Conservation (phyloP, 1,140 invertebrate species). For the Orussus abietinus region DNA sequence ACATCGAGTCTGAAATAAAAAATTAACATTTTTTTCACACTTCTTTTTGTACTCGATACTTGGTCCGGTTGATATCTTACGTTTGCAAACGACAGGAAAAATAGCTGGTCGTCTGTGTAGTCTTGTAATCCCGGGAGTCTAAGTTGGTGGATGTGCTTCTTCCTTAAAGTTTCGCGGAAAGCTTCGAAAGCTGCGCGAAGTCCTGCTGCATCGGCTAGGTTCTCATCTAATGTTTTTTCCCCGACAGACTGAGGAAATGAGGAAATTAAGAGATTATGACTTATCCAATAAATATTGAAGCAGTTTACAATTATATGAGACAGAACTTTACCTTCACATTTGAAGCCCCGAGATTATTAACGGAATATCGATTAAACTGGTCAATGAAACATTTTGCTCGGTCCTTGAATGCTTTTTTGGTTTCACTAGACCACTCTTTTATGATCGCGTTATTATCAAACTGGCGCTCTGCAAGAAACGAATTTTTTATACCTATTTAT, state of each 20-base stretch:
- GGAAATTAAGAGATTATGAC: not conserved
- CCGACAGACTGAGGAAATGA: conserved; percentile 39
- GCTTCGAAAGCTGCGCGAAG: conserved; percentile 19
- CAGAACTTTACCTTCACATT: too few species aligned
- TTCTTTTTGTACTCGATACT: not conserved
- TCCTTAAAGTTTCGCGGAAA: conserved; percentile 17
- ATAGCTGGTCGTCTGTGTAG: conserved; percentile 43
- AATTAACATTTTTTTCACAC: not conserved
- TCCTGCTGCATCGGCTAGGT: conserved; percentile 62
- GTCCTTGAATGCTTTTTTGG: conserved; percentile 5
- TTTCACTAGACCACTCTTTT: conserved; percentile 5
- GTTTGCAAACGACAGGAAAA: conserved; percentile 54
- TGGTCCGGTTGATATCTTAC: conserved; percentile 26
- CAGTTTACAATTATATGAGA: too few species aligned
- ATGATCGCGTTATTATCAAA: conserved; percentile 9
- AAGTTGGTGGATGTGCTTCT: conserved; percentile 5
- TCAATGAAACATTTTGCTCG: conserved; percentile 13
- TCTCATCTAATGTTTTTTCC: conserved; percentile 55
- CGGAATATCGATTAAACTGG: conserved; percentile 11
- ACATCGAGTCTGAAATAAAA: conserved; percentile 36
- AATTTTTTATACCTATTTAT: not conserved
- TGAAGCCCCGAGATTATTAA: too few species aligned
- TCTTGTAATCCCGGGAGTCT: conserved; percentile 47
- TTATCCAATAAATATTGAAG: not conserved
- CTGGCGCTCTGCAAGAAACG: not conserved